Conservation (phyloP, 2,797 vertebrate species). For the Gephyroberyx darwinii region DNA sequence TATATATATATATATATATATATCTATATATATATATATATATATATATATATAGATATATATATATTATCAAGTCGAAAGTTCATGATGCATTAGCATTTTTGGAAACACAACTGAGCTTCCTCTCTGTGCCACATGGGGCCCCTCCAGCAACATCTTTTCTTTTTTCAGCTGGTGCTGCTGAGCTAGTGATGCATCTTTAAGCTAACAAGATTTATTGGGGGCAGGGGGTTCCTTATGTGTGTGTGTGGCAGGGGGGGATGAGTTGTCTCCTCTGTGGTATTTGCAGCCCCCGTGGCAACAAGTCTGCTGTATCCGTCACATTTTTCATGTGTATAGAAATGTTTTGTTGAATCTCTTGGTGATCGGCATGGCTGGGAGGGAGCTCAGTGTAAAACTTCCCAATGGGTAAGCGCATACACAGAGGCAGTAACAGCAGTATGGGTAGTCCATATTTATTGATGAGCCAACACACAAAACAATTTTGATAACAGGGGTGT, state of each 20-base stretch:
- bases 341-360: constrained; percentile 40
- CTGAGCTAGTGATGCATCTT: constrained; percentile 41
- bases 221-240: constrained; percentile 33
- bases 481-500: background rate
- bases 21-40: no score
- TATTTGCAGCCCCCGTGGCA: constrained; percentile 39
- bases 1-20: no score
- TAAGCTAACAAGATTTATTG: constrained; percentile 30
- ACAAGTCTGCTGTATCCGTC: constrained; percentile 39
- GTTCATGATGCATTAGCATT: constrained; percentile 30
- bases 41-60: no score
- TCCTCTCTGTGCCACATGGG: constrained; percentile 24
- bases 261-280: constrained; percentile 20
- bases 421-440: background rate
- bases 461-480: constrained; percentile 9
- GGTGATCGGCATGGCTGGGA: constrained; percentile 31
- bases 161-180: constrained; percentile 32
- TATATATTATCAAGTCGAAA: constrained; percentile 42
- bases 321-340: constrained; percentile 37
- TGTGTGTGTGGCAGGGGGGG: background rate
- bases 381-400: constrained; percentile 12
- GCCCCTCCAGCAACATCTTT: constrained; percentile 41
- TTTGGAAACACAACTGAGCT: constrained; percentile 37
- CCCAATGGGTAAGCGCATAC: background rate
- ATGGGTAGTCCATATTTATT: constrained; percentile 14